Evolutionary conservation across 2,797 vertebrate genomes (phyloP).

Genomic region (Pseudomugil gertrudae): DNA sequence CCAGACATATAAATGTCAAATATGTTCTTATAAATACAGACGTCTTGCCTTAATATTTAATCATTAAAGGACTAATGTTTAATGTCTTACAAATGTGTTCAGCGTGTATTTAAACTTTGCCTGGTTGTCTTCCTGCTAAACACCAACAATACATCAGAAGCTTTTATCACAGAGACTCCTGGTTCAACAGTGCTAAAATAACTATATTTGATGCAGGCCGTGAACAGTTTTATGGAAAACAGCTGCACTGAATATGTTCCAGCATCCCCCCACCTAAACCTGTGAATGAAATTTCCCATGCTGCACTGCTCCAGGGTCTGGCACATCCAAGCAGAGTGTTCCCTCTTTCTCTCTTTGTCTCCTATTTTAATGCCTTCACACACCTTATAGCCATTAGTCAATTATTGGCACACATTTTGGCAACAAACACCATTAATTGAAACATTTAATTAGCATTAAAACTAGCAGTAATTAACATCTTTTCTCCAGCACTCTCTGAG

Average conservation of each 20-base stretch:
- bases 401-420: conserved; percentile 85
- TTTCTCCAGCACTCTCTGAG: conserved; percentile 81
- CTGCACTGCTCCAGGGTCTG: conserved; percentile 75
- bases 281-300: conserved; percentile 82
- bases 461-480: conserved; percentile 92
- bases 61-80: too few relatives aligned
- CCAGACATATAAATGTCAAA: too few relatives aligned
- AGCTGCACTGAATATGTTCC: conserved; percentile 76
- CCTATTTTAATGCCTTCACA: conserved; percentile 73
- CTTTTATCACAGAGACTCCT: conserved; percentile 14
- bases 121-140: conserved; percentile 26
- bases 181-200: conserved; percentile 49
- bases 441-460: conserved; percentile 91
- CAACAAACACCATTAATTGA: conserved; percentile 87
- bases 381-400: conserved; percentile 76
- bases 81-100: not conserved
- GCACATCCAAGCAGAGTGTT: conserved; percentile 69
- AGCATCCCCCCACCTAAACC: conserved; percentile 49
- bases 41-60: too few relatives aligned
- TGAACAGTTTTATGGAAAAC: conserved; percentile 77
- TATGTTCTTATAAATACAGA: too few relatives aligned
- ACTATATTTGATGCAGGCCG: conserved; percentile 58
- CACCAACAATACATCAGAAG: conserved; percentile 20
- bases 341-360: conserved; percentile 66
- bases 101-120: not conserved